Evolutionary conservation across 2,888 invertebrate genomes (phyloP), one percentile per base, ranked within the genome.

Genomic region (Monochamus alternatus): DNA sequence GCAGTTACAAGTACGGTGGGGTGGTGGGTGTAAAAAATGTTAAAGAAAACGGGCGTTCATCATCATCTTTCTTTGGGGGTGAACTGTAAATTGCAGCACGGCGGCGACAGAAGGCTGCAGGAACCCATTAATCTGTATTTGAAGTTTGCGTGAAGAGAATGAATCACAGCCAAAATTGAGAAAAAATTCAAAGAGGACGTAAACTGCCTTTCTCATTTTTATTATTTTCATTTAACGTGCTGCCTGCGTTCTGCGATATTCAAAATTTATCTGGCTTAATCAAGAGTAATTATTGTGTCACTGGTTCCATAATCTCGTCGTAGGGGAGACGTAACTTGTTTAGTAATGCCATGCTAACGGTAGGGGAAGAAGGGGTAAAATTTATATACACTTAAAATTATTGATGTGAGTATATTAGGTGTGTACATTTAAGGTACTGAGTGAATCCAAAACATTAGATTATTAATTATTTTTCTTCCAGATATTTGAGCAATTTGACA

Each of bases 101-200:
- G 63, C 69, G 67, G 62, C 60, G 75, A 73, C 72, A 74, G 74
- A 71, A 74, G 74, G 72, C 74, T 68, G 72, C 71, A 72, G 75
- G 72, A 71, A 78, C 76, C 78, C 78, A 78, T 78, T 78, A 78
- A 78, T 78, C 76, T 74, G 74, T 72, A 74, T 78, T 78, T 78
- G 78, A 78, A 78, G 75, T 78, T 78, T 76, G 71, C 78, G 78
- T 78, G 78, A 78, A 76, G 68, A 63, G 78, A 78, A 78, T 78
- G 76, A 78, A 78, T 78, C 74, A 76, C 76, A 72, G 74, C 70
- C 14, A 14, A 64, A 64, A 72, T 72, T 72, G 72, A 22, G 72
- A 62, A 72, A 72, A 71, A 72, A 72, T 60, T 63, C 51, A 60
- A 64, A 72, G 60, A 44, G 30, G 64, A 22, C 55, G 73, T 47